Evolutionary conservation across 2,888 invertebrate species (phyloP), one percentile per base, ranked within the genome.

Genomic region (Synergus japonicus): DNA sequence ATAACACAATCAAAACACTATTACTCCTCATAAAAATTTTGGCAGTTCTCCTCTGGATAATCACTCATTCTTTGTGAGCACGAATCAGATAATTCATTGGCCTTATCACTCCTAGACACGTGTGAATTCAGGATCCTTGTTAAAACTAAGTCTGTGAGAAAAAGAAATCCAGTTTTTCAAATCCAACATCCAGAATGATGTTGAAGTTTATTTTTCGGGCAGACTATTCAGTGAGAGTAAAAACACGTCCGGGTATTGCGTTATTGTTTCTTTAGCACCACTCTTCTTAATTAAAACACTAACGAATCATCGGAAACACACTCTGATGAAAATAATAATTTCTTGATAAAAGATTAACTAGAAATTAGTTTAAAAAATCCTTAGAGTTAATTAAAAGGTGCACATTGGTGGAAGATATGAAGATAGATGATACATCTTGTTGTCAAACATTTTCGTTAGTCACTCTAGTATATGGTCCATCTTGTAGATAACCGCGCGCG

Each of bases 401-500:
- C 54, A 54, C 8, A 2, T n/a, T n/a, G 9, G 54, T 54, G 54
- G n/a, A n/a, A 54, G n/a, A 54, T 54, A 54, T 54, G 3, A 54
- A 13, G 2, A 9, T n/a, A 54, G n/a, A n/a, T 54, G 54, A 54
- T n/a, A 54, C 7, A n/a, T 54, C 9, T 0, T 54, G 15, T n/a
- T 54, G 54, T n/a, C n/a, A 2, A 54, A 8, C n/a, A 54, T 54
- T 54, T 54, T 54, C n/a, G 54, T n/a, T 9, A 54, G 1, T 54
- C 9, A n/a, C n/a, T 5, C 54, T 54, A n/a, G 54, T n/a, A 2
- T 2, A 8, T 54, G n/a, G 8, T 54, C 54, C n/a, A n/a, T 54
- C 54, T n/a, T 54, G n/a, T 2, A 54, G n/a, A n/a, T 84, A 83
- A 82, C 79, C 88, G 88, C 88, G 89, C 90, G 89, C 90, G 88